These are phyloP conservation scores for Cantharis rustica DNA, from an alignment of 2,888 invertebrate species.

Conservation along the genomic window DNA sequence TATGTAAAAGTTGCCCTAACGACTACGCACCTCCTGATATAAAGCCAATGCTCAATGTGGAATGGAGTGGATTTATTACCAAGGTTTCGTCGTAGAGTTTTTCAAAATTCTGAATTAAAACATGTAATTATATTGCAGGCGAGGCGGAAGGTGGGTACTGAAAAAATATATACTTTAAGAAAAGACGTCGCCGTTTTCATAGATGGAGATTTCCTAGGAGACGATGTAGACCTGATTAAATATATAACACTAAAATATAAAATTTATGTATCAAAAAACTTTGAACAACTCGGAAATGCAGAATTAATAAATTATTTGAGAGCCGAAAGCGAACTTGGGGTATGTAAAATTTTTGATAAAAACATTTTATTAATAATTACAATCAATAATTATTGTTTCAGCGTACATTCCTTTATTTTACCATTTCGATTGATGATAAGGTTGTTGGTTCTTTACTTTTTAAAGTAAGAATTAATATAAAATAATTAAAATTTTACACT, in stretches of 20 bases:
- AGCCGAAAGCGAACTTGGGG: conserved; percentile 24
- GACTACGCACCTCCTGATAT: conserved; percentile 45
- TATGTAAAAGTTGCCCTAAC: conserved; percentile 45
- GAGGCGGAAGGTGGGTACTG: conserved; percentile 54
- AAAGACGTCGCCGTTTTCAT: conserved; percentile 59
- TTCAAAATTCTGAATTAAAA: background rate
- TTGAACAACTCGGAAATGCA: conserved; percentile 54
- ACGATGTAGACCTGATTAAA: conserved; percentile 57
- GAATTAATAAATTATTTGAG: conserved; percentile 57
- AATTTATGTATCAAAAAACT: conserved; percentile 57
- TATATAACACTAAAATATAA: conserved; percentile 57
- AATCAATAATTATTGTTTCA: conserved; percentile 40
- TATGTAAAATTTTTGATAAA: conserved; percentile 10
- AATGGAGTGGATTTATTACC: conserved; percentile 48
- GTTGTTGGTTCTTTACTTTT: conserved; percentile 62
- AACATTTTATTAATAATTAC: background rate
- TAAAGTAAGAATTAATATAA: conserved; percentile 57
- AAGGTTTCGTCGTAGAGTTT: conserved; percentile 36
- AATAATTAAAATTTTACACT: conserved; percentile 5
- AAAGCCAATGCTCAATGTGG: conserved; percentile 49
- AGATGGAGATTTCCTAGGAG: conserved; percentile 60
- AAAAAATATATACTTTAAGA: conserved; percentile 55
- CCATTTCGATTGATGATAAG: conserved; percentile 57
- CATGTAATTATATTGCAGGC: conserved; percentile 32
- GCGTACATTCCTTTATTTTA: conserved; percentile 63